These are phyloP conservation scores for Furcifer pardalis DNA, from an alignment of 2,797 vertebrate genomes.

Conservation along the genomic window DNA sequence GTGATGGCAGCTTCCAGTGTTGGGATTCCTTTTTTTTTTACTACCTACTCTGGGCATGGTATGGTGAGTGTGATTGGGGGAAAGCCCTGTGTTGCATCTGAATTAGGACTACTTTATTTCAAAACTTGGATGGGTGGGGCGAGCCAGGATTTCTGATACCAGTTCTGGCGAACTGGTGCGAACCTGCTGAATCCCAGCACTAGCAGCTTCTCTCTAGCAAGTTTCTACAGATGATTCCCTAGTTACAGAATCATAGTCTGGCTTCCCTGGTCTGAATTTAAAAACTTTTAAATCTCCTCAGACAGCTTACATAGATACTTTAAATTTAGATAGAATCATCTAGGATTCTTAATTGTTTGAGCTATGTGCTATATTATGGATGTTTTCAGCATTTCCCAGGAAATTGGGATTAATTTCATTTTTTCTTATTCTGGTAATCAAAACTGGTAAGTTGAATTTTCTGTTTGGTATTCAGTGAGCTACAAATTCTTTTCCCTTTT, in stretches of 20 bases:
- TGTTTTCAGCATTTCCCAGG: not conserved
- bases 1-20: not conserved
- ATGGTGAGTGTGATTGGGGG: no score
- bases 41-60: no score
- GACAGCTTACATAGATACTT: not conserved
- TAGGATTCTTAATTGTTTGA: not conserved
- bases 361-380: not conserved
- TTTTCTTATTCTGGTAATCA: not conserved
- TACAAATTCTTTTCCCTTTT: not conserved
- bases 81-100: no score
- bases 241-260: no score
- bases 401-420: not conserved
- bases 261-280: not conserved
- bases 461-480: not conserved
- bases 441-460: not conserved
- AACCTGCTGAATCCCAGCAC: no score
- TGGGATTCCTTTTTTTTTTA: no score
- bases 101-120: no score
- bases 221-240: not conserved
- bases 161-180: no score
- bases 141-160: no score
- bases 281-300: not conserved
- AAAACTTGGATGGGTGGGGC: no score
- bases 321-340: not conserved
- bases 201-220: not conserved